Evolutionary conservation across 2,888 invertebrate genomes (phyloP).

Genomic region (Pyrgus malvae): DNA sequence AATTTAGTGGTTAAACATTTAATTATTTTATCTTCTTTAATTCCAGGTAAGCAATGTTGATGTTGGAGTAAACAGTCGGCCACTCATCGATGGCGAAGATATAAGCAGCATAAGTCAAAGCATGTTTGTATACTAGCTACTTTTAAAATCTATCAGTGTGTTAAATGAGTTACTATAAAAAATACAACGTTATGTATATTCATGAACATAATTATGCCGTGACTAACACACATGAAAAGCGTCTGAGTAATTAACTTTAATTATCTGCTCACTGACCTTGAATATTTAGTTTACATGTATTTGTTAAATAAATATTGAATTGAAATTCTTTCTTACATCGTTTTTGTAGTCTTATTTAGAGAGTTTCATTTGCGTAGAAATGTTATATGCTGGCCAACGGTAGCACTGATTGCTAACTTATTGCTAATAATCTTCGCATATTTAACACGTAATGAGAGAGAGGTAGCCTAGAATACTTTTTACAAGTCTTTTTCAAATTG

Average conservation of each 20-base stretch:
- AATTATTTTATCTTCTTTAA: no score
- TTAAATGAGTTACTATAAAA: no score
- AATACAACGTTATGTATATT: background rate
- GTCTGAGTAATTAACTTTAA: conserved; percentile 1
- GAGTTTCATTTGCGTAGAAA: background rate
- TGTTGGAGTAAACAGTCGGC: no score
- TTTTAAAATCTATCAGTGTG: no score
- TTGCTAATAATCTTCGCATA: conserved; percentile 7
- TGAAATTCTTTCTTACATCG: background rate
- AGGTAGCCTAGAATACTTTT: conserved; percentile 12
- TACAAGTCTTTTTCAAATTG: conserved; percentile 21
- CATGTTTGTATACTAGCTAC: no score
- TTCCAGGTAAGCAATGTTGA: no score
- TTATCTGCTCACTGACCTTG: conserved; percentile 3
- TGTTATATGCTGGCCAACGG: background rate
- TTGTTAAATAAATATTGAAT: background rate
- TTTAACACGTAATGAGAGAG: conserved; percentile 3
- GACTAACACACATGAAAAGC: background rate
- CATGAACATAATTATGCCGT: background rate
- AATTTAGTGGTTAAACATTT: background rate
- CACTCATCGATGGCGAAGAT: no score
- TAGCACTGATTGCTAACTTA: conserved; percentile 2
- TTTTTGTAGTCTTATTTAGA: background rate
- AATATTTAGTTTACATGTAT: conserved; percentile 1
- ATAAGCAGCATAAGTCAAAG: no score